Evolutionary conservation across 37 sponge, comb jelly and placozoan genomes (phyloP), one percentile per base, ranked within the genome.

Genomic region (Corticium candelabrum): DNA sequence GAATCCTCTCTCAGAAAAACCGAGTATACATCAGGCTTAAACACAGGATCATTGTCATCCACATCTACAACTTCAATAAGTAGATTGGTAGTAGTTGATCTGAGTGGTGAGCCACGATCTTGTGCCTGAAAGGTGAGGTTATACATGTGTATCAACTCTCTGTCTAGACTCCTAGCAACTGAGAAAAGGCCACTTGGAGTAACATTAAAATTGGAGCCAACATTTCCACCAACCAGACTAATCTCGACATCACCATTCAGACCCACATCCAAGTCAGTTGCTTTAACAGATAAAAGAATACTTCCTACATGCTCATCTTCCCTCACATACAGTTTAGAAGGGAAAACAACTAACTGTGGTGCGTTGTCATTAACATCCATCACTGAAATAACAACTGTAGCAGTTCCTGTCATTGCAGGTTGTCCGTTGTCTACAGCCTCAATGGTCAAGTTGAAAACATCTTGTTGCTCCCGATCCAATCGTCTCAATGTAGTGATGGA

Each of bases 1-100:
- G 21, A 11, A 21, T 50, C 21, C 21, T 50, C 62, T 21, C 11
- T 27, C 15, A 50, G 15, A 27, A 37, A 67, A 3, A 77, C 76
- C 1, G 68, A 5, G 32, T 41, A 3, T 5, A 39, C 50, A 40
- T 75, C 50, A 50, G 87, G 87, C 4, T 33, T 1, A 71, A 86
- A 86, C 1, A 77, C 75, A 3, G 89, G 96, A 40, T 78, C 21
- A 41, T 94, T 91, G 76, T 94, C 96, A 40, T 94, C 90, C 30
- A 84, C 62, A 50, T 50, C 62, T 11, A 27, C 62, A 21, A 50
- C 62, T 50, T 27, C 21, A 50, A 50, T 50, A 11, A 21, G 11
- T 27, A 50, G 11, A 50, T 11, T 27, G 11, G 62, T 21, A 50
- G 21, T 21, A 11, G 62, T 50, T 50, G 62, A 50, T 21, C 21